A percentile compares a stretch with the other conserved stretches of the same genome.
phyloP scores from a whole-genome alignment of 2,888 invertebrate species.

The Lumbricus terrestris region DNA sequence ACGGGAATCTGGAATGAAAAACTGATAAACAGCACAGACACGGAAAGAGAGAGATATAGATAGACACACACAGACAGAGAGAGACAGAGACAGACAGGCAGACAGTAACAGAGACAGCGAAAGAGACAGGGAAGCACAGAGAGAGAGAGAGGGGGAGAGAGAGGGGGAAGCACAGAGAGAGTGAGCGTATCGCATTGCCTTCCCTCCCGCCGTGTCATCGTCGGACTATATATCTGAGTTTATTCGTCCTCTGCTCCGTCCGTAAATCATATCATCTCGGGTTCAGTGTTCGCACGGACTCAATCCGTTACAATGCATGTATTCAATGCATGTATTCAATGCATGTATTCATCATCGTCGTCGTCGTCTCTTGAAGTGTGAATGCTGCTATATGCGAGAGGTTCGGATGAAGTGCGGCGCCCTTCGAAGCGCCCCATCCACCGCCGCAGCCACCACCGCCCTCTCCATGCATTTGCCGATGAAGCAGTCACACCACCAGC shows the following conservation, averaged over 20 bases:
- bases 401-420: neutral
- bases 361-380: slow-evolving; percentile 3
- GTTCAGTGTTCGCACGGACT: neutral
- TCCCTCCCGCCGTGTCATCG: too few relatives aligned
- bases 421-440: neutral
- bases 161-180: too few relatives aligned
- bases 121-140: too few relatives aligned
- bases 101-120: too few relatives aligned
- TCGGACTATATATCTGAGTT: neutral
- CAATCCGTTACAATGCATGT: slow-evolving; percentile 3
- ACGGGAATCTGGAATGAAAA: too few relatives aligned
- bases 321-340: too few relatives aligned
- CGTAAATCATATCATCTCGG: neutral
- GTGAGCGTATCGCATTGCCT: too few relatives aligned
- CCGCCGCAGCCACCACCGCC: neutral
- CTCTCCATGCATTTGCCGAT: neutral
- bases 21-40: too few relatives aligned
- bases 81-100: too few relatives aligned
- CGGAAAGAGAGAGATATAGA: too few relatives aligned
- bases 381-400: neutral
- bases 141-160: too few relatives aligned
- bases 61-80: too few relatives aligned
- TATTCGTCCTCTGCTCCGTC: neutral
- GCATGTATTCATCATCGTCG: slow-evolving; percentile 3
- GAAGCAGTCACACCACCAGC: neutral